phyloP scores from a whole-genome alignment of 2,797 vertebrate species.

The Spondyliosoma cantharus region DNA sequence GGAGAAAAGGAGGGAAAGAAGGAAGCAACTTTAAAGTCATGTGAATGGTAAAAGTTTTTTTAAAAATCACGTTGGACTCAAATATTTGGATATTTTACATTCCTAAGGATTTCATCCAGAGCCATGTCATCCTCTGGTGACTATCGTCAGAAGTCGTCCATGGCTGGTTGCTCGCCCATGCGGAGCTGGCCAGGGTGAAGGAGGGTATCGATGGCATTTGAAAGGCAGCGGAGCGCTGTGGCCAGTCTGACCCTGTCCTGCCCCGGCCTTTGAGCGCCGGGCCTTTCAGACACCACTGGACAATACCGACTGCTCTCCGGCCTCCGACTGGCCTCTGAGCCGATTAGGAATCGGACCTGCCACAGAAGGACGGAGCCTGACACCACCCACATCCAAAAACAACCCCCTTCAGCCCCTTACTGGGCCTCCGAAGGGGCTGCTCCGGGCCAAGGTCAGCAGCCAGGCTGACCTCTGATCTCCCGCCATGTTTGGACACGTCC shows the following conservation, averaged over 20 bases:
- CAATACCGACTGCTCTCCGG: conserved; percentile 74
- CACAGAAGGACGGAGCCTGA: conserved; percentile 68
- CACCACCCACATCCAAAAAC: conserved; percentile 70
- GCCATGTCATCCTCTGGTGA: not conserved
- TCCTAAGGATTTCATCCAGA: conserved; percentile 1
- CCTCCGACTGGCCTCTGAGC: conserved; percentile 78
- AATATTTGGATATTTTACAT: not conserved
- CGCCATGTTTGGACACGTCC: conserved; percentile 89
- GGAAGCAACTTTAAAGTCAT: not conserved
- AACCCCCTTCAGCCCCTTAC: not conserved
- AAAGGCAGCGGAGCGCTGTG: conserved; percentile 74
- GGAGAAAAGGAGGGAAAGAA: not conserved
- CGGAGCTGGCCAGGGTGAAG: conserved; percentile 41
- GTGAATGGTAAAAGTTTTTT: not conserved
- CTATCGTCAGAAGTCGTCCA: not conserved
- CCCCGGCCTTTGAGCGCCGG: conserved; percentile 72
- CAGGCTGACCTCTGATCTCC: conserved; percentile 84
- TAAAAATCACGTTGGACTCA: not conserved
- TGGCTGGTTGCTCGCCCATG: conserved; percentile 35
- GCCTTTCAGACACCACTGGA: conserved; percentile 79
- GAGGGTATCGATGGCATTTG: conserved; percentile 75
- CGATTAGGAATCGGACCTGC: conserved; percentile 82
- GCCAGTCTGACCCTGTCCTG: conserved; percentile 80
- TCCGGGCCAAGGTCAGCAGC: conserved; percentile 87
- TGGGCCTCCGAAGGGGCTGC: conserved; percentile 50